phyloP scores from a whole-genome alignment of 92 coral and sea anemone genomes.

The Porites cylindrica region DNA sequence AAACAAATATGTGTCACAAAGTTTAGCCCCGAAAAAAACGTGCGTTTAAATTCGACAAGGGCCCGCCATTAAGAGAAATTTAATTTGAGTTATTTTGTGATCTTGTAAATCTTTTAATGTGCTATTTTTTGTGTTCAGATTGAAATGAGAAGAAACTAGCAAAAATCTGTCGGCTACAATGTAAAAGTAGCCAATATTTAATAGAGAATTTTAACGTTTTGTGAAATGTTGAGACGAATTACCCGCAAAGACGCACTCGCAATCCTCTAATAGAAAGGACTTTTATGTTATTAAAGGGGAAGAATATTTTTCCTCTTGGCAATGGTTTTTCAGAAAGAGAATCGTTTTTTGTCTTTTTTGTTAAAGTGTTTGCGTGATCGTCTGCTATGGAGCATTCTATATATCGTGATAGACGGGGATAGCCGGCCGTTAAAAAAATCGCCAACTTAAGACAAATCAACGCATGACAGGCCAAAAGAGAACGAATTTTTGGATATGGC shows the following conservation, averaged over 20 bases:
- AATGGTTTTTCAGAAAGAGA: background rate
- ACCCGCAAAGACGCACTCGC: background rate
- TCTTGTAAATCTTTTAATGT: background rate
- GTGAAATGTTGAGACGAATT: background rate
- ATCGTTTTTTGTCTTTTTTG: background rate
- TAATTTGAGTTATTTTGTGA: slow-evolving; percentile 5
- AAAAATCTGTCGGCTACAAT: background rate
- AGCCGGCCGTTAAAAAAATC: background rate
- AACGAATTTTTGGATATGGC: slow-evolving; percentile 8
- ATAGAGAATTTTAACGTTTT: background rate
- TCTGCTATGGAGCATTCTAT: background rate
- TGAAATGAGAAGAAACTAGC: background rate
- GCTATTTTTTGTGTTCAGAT: background rate
- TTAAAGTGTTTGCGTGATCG: slow-evolving; percentile 25
- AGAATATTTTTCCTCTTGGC: background rate
- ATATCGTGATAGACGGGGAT: background rate
- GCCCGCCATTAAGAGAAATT: background rate
- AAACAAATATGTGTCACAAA: slow-evolving; percentile 13
- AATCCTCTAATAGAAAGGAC: background rate
- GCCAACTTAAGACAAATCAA: background rate
- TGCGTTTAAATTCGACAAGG: slow-evolving; percentile 6
- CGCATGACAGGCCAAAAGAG: background rate
- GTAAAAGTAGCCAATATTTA: slow-evolving; percentile 16
- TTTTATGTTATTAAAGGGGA: too few relatives aligned
- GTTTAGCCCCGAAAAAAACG: background rate